Conservation (phyloP, 2,113 vertebrate genomes). For the Oostethus manadensis region DNA sequence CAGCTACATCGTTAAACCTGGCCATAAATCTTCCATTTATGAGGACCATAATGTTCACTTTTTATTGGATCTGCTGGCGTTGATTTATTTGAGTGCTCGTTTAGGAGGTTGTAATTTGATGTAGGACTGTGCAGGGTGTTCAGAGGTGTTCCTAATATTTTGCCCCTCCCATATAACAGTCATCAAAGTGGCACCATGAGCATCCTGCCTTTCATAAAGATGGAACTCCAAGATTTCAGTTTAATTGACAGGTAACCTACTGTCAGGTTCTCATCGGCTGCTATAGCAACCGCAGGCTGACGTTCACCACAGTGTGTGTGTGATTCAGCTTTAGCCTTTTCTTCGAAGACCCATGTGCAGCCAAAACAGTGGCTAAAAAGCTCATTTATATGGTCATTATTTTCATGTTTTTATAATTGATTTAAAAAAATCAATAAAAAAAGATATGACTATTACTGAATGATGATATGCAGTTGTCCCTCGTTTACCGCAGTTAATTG, state of each 20-base stretch:
- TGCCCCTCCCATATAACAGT: not conserved
- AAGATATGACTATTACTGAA: too few relatives aligned
- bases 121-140: not conserved
- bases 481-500: too few relatives aligned
- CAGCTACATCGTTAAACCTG: not conserved
- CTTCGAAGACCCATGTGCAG: not conserved
- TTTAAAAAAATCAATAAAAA: too few relatives aligned
- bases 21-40: conserved; percentile 5
- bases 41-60: conserved; percentile 1
- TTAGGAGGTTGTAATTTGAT: conserved; percentile 3
- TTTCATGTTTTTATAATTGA: too few relatives aligned
- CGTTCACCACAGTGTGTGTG: not conserved
- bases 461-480: too few relatives aligned
- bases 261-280: conserved; percentile 1
- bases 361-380: not conserved
- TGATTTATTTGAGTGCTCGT: conserved; percentile 8
- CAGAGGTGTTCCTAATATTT: conserved; percentile 1
- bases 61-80: conserved; percentile 1
- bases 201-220: not conserved
- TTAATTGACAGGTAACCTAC: not conserved
- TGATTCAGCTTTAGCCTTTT: not conserved
- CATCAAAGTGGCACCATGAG: not conserved
- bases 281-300: not conserved
- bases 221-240: not conserved
- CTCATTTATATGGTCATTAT: too few relatives aligned